Base-by-base conservation (phyloP, 2,888 invertebrate species). In the Drosophila histrio region DNA sequence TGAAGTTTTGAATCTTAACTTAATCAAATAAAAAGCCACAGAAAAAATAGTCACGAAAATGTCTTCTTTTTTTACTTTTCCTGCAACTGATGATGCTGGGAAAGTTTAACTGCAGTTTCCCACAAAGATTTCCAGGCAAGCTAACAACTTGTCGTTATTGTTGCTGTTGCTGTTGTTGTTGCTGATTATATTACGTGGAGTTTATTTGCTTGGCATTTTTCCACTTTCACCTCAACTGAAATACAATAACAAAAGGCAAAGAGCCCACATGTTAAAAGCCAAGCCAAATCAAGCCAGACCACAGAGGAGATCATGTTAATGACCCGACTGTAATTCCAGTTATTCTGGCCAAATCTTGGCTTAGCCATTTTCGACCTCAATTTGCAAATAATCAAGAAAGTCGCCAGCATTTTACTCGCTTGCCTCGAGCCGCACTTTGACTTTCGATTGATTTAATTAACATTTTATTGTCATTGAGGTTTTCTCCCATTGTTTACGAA, bases 101-200 rank as follows among this genome's bases (percentile, higher is more conserved):
- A 80, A 80, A 86, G 77, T 61, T 70, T n/a, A 22, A n/a, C 21
- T 52, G 60, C 57, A 41, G 50, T 66, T 71, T 66, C 43, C 67
- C 59, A 60, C 52, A 49, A 21, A 36, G 21, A 54, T 47, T 63
- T 53, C 17, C 59, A 39, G 34, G 34, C 46, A 60, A 77, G 46
- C 52, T 60, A 30, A 69, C 64, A 82, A 75, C 79, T 73, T 79
- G 79, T 63, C 46, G 13, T 32, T 32, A 73, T 46, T 62, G 47
- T 49, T 28, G 38, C 53, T 22, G 30, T 41, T 53, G 57, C n/a
- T 24, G 34, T 22, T 32, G 28, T 47, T 41, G 32, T 56, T 36
- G 43, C 50, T 57, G 66, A 70, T 73, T 77, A 65, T 72, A 87
- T 84, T 77, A 87, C 84, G 74, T 74, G 58, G 84, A 74, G 53